A percentile compares a stretch with the other conserved stretches of the same genome.
phyloP scores from a whole-genome alignment of 2,888 invertebrate genomes.

The Horisme vitalbata region DNA sequence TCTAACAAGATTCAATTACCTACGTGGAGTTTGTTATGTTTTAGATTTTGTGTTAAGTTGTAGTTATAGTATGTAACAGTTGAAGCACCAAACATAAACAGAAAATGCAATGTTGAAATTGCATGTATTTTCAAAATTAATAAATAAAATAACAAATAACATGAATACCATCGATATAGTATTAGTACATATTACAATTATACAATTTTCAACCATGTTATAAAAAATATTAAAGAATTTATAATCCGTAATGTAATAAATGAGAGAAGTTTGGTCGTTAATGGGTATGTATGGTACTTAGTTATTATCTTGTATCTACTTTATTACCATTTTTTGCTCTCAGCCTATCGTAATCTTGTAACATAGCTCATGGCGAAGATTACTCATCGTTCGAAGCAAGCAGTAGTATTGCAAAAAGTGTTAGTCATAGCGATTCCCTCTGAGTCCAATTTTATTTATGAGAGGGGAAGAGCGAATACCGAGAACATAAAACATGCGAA shows the following conservation, averaged over 20 bases:
- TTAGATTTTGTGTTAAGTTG: no score
- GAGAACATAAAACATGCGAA: conserved; percentile 58
- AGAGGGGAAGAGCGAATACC: conserved; percentile 54
- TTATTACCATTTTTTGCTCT: conserved; percentile 21
- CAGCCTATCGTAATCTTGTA: conserved; percentile 19
- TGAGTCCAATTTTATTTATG: conserved; percentile 52
- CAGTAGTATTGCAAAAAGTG: conserved; percentile 55
- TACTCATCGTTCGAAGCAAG: conserved; percentile 53
- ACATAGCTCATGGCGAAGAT: conserved; percentile 34
- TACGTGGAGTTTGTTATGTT: conserved; percentile 7
- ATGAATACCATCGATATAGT: conserved; percentile 3
- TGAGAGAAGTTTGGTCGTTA: neutral
- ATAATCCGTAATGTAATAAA: conserved; percentile 7
- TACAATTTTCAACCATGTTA: neutral
- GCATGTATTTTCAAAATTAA: no score
- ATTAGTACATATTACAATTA: neutral
- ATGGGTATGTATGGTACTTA: neutral
- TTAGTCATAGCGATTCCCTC: conserved; percentile 73
- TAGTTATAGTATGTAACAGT: no score
- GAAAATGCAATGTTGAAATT: no score
- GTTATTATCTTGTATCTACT: conserved; percentile 6
- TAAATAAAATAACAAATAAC: conserved; percentile 13
- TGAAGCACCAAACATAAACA: no score
- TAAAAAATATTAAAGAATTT: conserved; percentile 5
- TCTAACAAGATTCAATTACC: conserved; percentile 25